Base-by-base conservation (phyloP, 2,888 invertebrate species). In the Seira sanloemensis region DNA sequence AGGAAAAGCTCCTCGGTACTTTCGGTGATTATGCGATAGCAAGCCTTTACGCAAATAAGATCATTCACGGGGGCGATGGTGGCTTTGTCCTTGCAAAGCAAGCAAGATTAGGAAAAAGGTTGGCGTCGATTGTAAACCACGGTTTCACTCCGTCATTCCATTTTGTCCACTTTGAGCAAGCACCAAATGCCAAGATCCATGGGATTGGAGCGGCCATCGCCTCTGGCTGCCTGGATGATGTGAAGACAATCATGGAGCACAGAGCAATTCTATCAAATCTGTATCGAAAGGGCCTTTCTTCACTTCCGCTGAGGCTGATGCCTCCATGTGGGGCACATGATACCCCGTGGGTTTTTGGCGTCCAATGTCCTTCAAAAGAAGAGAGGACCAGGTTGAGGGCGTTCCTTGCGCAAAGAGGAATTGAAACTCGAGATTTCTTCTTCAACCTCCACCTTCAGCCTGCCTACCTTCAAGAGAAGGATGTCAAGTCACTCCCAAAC, bases 171-270 rank as follows among this genome's bases (percentile, higher is more conserved):
- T 84, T 81, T 65, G 86, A 87, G 19, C 74, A 71, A 4, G 37
- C 86, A 0, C 68, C 82, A 9, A 86, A 87, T 72, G 84, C 74
- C 2, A 87, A 87, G 54, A 87, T 87, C 21, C 80, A 87, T 67
- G 87, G 84, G 16, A 71, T 87, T 19, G 87, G 87, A 4, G 87
- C 87, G 4, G 86, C 87, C 0, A 78, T 82, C n/a, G 87, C 87
- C 2, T 75, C 72, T 23, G 87, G 86, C 0, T 78, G 76, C 50
- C 18, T 87, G 1, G 86, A 87, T 37, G 69, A 81, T 16, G 2
- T 87, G 21, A 25, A 71, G 1, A 16, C 25, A 21, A 69, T 87
- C 9, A 82, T 87, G 73, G 26, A 67, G 9, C 83, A 86, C 19
- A 77, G 86, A 9, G 18, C 73, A 0, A 16, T 26, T 18, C 18